phyloP scores from a whole-genome alignment of 2,797 vertebrate species.

The Pseudochirops cupreus region DNA sequence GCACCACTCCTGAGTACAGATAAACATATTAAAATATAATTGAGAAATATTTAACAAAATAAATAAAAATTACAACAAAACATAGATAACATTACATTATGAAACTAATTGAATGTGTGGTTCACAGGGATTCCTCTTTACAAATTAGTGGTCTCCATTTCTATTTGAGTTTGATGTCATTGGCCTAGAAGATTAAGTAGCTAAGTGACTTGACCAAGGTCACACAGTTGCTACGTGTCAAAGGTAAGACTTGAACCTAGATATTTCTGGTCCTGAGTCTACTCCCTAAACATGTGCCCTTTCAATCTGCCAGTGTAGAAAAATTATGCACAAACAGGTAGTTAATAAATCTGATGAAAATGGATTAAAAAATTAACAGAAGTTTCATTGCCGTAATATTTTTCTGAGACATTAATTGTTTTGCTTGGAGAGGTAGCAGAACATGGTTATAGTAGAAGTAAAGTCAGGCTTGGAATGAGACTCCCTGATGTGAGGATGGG shows the following conservation, averaged over 20 bases:
- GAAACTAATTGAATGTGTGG: neutral
- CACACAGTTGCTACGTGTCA: neutral
- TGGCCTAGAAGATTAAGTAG: neutral
- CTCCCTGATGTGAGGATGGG: neutral
- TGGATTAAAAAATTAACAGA: accelerated
- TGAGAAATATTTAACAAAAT: neutral
- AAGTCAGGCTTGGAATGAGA: neutral
- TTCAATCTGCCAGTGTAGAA: neutral
- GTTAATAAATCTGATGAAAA: too few species aligned
- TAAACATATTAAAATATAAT: neutral
- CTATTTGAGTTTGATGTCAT: neutral
- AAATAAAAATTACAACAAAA: neutral
- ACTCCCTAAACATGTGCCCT: neutral
- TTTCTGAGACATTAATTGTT: neutral
- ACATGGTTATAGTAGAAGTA: neutral
- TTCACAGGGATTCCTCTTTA: neutral
- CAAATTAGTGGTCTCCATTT: neutral
- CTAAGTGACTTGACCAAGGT: neutral
- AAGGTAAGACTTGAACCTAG: neutral
- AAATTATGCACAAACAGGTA: neutral
- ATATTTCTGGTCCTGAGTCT: neutral
- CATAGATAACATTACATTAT: neutral
- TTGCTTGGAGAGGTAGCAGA: neutral
- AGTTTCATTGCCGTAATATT: accelerated
- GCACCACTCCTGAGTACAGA: neutral